Conservation (phyloP, 2,888 invertebrate species). For the Electrophaes corylata region DNA sequence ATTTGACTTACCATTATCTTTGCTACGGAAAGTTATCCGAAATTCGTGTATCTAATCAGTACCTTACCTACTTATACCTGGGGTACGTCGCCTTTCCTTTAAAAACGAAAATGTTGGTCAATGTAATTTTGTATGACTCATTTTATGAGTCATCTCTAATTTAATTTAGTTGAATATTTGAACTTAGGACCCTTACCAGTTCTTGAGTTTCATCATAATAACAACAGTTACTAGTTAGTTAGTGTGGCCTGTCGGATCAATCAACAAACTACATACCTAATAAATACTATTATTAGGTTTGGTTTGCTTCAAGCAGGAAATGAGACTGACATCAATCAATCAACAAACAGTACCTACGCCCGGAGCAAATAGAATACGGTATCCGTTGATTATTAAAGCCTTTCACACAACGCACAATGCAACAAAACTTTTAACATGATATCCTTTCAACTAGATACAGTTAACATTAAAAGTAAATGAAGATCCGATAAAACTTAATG, state of each 20-base stretch:
- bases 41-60: too few species aligned
- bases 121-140: not conserved
- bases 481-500: too few species aligned
- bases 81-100: not conserved
- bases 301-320: constrained; percentile 11
- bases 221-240: too few species aligned
- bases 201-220: not conserved
- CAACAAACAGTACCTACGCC: constrained; percentile 1
- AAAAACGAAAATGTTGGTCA: not conserved
- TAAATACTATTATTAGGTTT: constrained; percentile 3
- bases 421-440: not conserved
- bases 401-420: not conserved
- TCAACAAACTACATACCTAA: constrained; percentile 4
- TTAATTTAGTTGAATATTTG: not conserved
- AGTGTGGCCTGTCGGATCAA: not conserved
- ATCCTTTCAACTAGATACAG: too few species aligned
- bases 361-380: not conserved
- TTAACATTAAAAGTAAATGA: too few species aligned
- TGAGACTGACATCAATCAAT: constrained; percentile 14
- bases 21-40: too few species aligned
- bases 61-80: too few species aligned
- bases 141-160: not conserved
- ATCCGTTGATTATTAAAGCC: not conserved
- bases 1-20: too few species aligned
- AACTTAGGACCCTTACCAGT: not conserved